Evolutionary conservation across 2,888 invertebrate species (phyloP).

Genomic region (Melieria crassipennis): DNA sequence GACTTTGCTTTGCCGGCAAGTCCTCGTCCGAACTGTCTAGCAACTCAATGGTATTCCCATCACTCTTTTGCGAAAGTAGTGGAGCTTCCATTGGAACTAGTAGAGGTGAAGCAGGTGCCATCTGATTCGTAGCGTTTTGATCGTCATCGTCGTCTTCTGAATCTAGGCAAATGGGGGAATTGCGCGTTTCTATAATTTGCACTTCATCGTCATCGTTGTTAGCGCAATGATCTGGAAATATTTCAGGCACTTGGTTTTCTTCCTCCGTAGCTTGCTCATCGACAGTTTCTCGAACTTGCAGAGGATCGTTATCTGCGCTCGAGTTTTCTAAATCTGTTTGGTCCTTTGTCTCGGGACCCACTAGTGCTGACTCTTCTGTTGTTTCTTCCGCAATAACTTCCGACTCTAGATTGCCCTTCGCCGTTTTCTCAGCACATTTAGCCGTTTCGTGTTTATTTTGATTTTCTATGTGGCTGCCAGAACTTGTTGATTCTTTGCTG

Average conservation of each 20-base stretch:
- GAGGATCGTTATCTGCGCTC: too few species aligned
- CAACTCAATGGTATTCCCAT: slow-evolving; percentile 45
- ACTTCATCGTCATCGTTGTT: slow-evolving; percentile 46
- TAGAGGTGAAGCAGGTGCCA: too few species aligned
- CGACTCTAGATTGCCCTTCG: not conserved
- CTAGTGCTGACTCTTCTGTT: not conserved
- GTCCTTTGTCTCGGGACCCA: not conserved
- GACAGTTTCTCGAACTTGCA: too few species aligned
- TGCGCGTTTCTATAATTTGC: slow-evolving; percentile 48
- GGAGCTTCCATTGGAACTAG: not conserved
- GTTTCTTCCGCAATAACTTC: not conserved
- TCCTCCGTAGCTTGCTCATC: not conserved
- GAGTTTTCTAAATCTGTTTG: too few species aligned
- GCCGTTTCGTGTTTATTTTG: slow-evolving; percentile 12
- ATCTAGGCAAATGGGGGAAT: slow-evolving; percentile 52
- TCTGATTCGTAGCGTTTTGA: not conserved
- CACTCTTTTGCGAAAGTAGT: slow-evolving; percentile 15
- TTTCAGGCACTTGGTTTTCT: not conserved
- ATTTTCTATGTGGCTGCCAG: slow-evolving; percentile 16
- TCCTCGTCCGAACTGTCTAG: slow-evolving; percentile 48
- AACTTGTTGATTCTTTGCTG: slow-evolving; percentile 30
- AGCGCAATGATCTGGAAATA: not conserved
- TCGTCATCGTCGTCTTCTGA: slow-evolving; percentile 47
- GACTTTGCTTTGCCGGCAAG: not conserved
- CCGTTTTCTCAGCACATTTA: slow-evolving; percentile 18